Evolutionary conservation across 2,888 invertebrate species (phyloP), one percentile per base, ranked within the genome.

Genomic region (Abrostola triplasia): DNA sequence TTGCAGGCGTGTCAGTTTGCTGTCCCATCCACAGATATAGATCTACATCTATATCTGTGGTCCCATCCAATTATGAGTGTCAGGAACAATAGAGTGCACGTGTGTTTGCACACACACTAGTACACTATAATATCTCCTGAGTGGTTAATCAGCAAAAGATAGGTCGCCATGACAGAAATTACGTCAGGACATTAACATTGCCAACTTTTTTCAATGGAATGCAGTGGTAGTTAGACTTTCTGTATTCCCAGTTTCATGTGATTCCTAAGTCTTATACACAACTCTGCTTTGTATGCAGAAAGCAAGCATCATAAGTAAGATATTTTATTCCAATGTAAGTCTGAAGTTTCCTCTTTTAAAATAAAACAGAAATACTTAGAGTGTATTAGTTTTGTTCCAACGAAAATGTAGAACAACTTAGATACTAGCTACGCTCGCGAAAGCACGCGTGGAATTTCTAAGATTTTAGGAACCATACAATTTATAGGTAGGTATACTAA

Each of bases 261-360:
- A 9, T 24, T 47, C 8, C 24, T 47, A 13, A 0, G 24, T 24
- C 44, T 38, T 8, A 7, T 47, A 68, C 35, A 69, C 49, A 66
- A 66, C 44, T 50, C 37, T 36, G n/a, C 44, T 35, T 36, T n/a
- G 40, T 65, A 65, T 66, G 61, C 60, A 24, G 47, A 38, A 56
- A 50, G 53, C 37, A 13, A 49, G 44, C 37, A 7, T 51, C 24
- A 40, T 49, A 52, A 60, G 47, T 42, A 50, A 51, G 36, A 56
- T 59, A 49, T 49, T 49, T 49, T 49, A 70, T 60, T 71, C 8
- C 66, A 65, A 66, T 65, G 70, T 56, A 36, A 36, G 24, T 42
- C 13, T 53, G 52, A 40, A n/a, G 36, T 38, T 41, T 11, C 36
- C 42, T 44, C 35, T 6, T 38, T 35, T 1, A 60, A 35, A 53